Evolutionary conservation across 2,888 invertebrate genomes (phyloP), one percentile per base, ranked within the genome.

Genomic region (Sturmia bella): DNA sequence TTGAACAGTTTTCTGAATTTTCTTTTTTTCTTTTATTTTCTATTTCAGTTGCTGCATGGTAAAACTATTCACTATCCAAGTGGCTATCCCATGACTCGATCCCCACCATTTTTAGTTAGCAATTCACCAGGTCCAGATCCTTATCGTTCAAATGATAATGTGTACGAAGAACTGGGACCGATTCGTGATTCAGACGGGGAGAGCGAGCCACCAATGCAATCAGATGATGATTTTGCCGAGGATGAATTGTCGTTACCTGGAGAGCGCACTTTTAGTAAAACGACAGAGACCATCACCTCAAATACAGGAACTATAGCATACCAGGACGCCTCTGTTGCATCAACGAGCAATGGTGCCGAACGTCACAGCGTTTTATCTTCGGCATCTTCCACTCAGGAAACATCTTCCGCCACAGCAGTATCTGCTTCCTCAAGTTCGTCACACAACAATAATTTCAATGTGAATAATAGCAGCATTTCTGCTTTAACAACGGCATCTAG

Each of bases 201-300:
- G 85, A 93, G 92, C 77, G 93, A 93, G 84, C 92, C 92, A 1
- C 94, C 94, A 12, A 92, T 94, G 43, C 94, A 94, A 87, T 96
- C 95, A 87, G 96, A 96, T 88, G 96, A 96, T 87, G 96, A 96
- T 87, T 96, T 96, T 88, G 96, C 96, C 61, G 96, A 96, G 91
- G 96, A 96, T 88, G 96, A 96, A 88, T 92, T 96, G 13, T 95
- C 93, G 83, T 88, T 93, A 84, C 92, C 92, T 0, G 93, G 92
- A 72, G 92, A 90, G 66, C 86, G 89, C 83, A 87, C 87, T 19
- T 90, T 90, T 83, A 89, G 89, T 80, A 91, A 90, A 86, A 85
- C 88, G 1, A 83, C 83, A 11, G 84, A 85, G 4, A 63, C 84
- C 0, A 56, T 15, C 4, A 64, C 19, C 17, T 27, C 50, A 21